A percentile compares a stretch with the other conserved stretches of the same genome.
Evolutionary conservation across 1,140 invertebrate genomes (phyloP).

Genomic region (Samia ricini): DNA sequence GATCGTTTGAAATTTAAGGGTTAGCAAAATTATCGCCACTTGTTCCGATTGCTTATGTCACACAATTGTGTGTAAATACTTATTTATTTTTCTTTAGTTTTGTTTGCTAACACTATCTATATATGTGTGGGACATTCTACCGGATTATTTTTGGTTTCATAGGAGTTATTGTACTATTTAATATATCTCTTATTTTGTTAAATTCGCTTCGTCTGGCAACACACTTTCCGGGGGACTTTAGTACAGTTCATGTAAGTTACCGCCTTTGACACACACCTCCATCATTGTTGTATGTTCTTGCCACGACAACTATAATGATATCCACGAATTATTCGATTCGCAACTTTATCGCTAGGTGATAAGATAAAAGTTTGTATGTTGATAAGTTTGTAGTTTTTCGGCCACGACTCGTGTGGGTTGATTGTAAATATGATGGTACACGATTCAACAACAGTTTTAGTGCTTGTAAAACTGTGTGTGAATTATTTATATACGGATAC

Average conservation of each 20-base stretch:
- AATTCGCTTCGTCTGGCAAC: background rate
- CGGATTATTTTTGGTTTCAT: no score
- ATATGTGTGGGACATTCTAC: no score
- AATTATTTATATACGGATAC: no score
- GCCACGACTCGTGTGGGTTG: background rate
- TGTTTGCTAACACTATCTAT: no score
- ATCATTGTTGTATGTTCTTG: background rate
- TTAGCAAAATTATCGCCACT: no score
- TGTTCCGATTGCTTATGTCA: no score
- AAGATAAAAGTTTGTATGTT: background rate
- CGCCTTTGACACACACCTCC: background rate
- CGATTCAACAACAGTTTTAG: background rate
- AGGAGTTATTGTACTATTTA: background rate
- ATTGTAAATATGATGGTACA: background rate
- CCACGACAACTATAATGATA: background rate
- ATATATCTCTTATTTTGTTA: background rate
- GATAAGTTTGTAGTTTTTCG: background rate
- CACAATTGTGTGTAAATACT: no score
- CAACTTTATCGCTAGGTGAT: background rate
- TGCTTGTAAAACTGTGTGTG: background rate
- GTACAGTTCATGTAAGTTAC: background rate
- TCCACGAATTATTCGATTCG: background rate
- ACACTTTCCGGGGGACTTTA: background rate
- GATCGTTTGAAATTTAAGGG: no score
- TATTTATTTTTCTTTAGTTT: no score